Conservation (phyloP, 2,888 invertebrate species). For the Rhynchonema sp. region DNA sequence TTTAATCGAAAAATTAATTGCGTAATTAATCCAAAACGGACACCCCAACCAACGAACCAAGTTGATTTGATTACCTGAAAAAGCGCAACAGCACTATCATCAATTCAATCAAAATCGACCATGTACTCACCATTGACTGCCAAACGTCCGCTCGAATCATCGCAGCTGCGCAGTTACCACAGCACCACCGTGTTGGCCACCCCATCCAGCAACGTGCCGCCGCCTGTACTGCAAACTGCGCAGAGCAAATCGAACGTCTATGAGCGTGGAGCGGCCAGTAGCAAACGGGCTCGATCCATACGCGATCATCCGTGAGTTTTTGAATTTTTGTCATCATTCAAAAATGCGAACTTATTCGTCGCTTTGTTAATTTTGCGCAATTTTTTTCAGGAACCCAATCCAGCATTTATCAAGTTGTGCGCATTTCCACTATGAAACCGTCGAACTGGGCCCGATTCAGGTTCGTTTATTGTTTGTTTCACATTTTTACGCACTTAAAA, state of each 20-base stretch:
- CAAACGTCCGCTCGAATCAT: neutral
- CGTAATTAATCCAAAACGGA: too few relatives aligned
- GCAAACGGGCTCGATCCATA: neutral
- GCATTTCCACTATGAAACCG: constrained; percentile 88
- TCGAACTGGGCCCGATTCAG: constrained; percentile 55
- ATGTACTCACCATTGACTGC: neutral
- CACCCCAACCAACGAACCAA: too few relatives aligned
- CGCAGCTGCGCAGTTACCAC: neutral
- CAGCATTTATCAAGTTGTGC: constrained; percentile 73
- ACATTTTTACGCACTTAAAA: too few relatives aligned
- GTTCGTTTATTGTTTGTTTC: constrained; percentile 31
- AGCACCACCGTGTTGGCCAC: neutral
- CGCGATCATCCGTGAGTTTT: neutral
- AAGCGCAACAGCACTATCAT: too few relatives aligned
- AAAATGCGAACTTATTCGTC: neutral
- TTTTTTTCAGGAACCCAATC: neutral
- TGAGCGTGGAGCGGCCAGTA: neutral
- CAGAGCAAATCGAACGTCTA: too few relatives aligned
- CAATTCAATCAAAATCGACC: too few relatives aligned
- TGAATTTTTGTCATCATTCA: neutral
- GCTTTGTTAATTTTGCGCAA: neutral
- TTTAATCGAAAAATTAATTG: too few relatives aligned
- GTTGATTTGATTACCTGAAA: too few relatives aligned
- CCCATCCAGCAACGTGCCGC: neutral
- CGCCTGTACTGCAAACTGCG: too few relatives aligned